phyloP scores from a whole-genome alignment of 2,888 invertebrate species.

The Gastrophysa polygoni region DNA sequence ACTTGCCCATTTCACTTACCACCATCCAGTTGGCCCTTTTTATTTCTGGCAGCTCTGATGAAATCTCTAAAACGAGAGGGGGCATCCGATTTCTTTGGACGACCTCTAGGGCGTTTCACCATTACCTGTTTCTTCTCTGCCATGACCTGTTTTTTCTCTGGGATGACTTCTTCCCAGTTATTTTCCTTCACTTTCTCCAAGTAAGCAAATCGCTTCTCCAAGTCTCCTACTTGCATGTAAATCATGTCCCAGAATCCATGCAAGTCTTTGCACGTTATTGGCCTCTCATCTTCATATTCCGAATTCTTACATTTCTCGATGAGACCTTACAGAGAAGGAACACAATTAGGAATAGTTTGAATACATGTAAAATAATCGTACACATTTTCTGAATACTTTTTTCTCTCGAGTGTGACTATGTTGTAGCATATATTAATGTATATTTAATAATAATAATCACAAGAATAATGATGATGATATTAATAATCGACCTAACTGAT shows the following conservation, averaged over 20 bases:
- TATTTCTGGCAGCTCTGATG: background rate
- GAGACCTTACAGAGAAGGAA: conserved; percentile 29
- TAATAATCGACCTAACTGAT: too few species aligned
- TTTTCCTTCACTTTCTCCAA: conserved; percentile 58
- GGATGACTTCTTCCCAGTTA: conserved; percentile 62
- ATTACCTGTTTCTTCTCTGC: conserved; percentile 26
- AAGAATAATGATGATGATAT: too few species aligned
- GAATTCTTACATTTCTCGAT: conserved; percentile 55
- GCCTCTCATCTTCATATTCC: conserved; percentile 57
- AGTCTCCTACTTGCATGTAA: conserved; percentile 74
- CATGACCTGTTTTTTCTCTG: conserved; percentile 44
- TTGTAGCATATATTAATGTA: too few species aligned
- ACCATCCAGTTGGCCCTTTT: background rate
- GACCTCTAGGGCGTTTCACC: background rate
- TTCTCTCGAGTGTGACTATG: too few species aligned
- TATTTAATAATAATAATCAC: too few species aligned
- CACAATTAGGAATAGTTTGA: too few species aligned
- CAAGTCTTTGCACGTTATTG: conserved; percentile 72
- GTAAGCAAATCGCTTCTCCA: conserved; percentile 66
- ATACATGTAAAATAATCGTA: too few species aligned
- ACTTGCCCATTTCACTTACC: conserved; percentile 30
- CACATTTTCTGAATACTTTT: too few species aligned
- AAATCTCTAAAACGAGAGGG: background rate
- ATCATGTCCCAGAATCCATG: conserved; percentile 91
- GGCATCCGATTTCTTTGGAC: background rate